Evolutionary conservation across 1,140 invertebrate species (phyloP).

Genomic region (Pogonomyrmex californicus): DNA sequence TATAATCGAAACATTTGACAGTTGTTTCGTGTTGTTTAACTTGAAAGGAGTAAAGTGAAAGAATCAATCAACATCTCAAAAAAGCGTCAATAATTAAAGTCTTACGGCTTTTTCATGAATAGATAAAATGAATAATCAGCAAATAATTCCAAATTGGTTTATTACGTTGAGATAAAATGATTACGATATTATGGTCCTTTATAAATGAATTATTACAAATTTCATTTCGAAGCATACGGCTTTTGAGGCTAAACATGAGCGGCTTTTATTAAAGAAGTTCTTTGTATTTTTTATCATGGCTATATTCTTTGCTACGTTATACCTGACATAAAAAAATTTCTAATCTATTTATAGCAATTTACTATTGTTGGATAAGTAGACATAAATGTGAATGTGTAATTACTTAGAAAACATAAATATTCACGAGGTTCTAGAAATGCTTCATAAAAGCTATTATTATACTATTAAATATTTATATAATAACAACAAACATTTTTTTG

Average conservation of each 20-base stretch:
- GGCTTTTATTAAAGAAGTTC: neutral
- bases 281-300: neutral
- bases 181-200: neutral
- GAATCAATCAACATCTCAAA: too few species aligned
- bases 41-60: too few species aligned
- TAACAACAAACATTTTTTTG: slow-evolving; percentile 5
- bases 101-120: too few species aligned
- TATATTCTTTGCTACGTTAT: neutral
- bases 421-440: neutral
- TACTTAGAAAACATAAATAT: slow-evolving; percentile 16
- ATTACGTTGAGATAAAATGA: neutral
- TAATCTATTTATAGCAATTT: neutral
- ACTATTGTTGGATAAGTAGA: neutral
- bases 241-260: neutral
- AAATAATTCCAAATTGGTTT: slow-evolving; percentile 12
- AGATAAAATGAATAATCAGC: too few species aligned
- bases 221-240: neutral
- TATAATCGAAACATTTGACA: too few species aligned
- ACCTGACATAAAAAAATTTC: neutral
- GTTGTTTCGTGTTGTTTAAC: too few species aligned
- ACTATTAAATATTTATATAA: slow-evolving; percentile 10
- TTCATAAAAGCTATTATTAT: slow-evolving; percentile 12
- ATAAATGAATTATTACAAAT: neutral
- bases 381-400: slow-evolving; percentile 5
- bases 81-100: too few species aligned